Evolutionary conservation across 2,113 vertebrate species (phyloP), one percentile per base, ranked within the genome.

Genomic region (Myotis davidii): DNA sequence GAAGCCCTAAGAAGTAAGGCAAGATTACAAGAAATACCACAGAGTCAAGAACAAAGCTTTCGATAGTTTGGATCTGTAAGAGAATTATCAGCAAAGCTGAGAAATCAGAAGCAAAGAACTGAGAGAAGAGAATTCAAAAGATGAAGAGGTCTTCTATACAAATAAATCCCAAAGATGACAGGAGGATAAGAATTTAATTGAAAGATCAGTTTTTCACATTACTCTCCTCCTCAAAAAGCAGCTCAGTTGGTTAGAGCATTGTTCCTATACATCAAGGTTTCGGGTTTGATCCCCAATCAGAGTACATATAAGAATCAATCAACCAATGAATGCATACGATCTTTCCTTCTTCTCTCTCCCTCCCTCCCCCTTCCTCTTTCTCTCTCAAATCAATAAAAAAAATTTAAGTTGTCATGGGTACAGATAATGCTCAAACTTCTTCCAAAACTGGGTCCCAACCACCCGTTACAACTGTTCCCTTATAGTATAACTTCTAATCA

Each of bases 91-190:
- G 65, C 29, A 88, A 93, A 88, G 45, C 23, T 65, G 45, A 89
- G 39, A 92, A 59, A 89, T 70, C 48, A 54, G 11, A 90, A 64
- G 52, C 34, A 84, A 84, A 79, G 54, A 95, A 90, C 13, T 34
- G 69, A 72, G 29, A 52, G 18, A 29, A 54, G 37, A 70, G 9
- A 91, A 52, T 64, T 90, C 52, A 67, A 79, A 77, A 84, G 61
- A 37, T 18, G 5, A 79, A 76, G n/a, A 78, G 37, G 48, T 45
- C 23, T 37, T 94, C 52, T 45, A 39, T 25, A 69, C 6, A 94
- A 92, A 18, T 77, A 61, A 95, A 79, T 50, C 89, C 8, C 64
- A 96, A 79, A 79, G n/a, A 83, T 18, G 39, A 93, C 48, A 74
- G 79, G 2, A 52, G 34, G 61, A 23, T 42, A 78, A 77, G 70